Base-by-base conservation (phyloP, 2,113 vertebrate species). In the Sigmodon hispidus region DNA sequence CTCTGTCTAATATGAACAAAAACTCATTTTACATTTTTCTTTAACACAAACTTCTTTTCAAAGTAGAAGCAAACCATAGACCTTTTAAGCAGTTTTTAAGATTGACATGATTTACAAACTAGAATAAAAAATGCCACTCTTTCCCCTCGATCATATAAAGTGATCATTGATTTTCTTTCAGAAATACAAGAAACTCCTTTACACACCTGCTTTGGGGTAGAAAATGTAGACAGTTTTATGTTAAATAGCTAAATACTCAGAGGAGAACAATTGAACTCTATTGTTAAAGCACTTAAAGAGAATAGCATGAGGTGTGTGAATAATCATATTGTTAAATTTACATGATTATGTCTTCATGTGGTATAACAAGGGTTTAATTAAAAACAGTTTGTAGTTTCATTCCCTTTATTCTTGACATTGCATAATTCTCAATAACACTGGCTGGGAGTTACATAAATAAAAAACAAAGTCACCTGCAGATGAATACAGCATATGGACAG, bases 81-180 rank as follows among this genome's bases (percentile, higher is more conserved):
- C 92, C 76, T 43, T 86, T 89, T 48, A 93, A 95, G 50, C 93
- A 79, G 91, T 52, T 79, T 24, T 85, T 92, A 65, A 89, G 94
- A 79, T 29, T 40, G 40, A 84, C 55, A 2, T 87, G 69, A 92
- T 93, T 96, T 94, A 55, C 65, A 94, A 93, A 67, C 43, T 94
- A n/a, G 61, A 89, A 95, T 69, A 85, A 89, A 86, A 84, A 93
- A 29, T 90, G 15, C 13, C 31, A 52, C 40, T 92, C 40, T 91
- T n/a, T 77, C 86, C 43, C 50, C 43, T 95, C 48, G 57, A 90
- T 70, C 59, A 5, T 6, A 72, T 80, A 9, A 76, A 21, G 22
- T 55, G 48, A 92, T 83, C 31, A 86, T 24, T 72, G 19, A 34
- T n/a, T 75, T 80, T 67, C 92, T 92, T 52, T 84, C 48, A 69